Evolutionary conservation across 2,113 vertebrate genomes (phyloP).

Genomic region (Falcunculus frontatus): DNA sequence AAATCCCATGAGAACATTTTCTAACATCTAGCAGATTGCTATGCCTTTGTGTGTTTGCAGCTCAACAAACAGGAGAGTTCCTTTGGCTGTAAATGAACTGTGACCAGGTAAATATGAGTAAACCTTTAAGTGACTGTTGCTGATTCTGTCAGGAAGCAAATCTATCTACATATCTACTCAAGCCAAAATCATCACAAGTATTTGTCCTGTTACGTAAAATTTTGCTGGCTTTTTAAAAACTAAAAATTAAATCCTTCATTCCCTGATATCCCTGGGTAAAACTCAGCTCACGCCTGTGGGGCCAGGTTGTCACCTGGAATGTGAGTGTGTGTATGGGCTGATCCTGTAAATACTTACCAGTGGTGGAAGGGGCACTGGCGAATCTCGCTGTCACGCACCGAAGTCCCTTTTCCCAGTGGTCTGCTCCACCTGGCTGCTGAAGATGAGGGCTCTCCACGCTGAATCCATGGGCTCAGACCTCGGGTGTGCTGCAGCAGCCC

Average conservation of each 20-base stretch:
- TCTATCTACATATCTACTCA: not conserved
- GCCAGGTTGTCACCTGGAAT: not conserved
- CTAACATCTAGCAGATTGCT: not conserved
- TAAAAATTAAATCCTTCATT: not conserved
- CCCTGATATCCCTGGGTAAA: not conserved
- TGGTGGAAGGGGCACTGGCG: not conserved
- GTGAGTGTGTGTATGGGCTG: not conserved
- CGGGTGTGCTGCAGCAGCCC: not conserved
- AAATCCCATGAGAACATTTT: not conserved
- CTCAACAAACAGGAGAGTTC: not conserved
- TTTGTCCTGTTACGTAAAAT: not conserved
- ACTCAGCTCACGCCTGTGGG: fast-evolving
- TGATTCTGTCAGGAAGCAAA: not conserved
- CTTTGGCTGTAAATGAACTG: not conserved
- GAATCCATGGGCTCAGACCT: not conserved
- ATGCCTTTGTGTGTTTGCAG: not conserved
- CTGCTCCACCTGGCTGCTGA: not conserved
- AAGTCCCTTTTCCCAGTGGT: not conserved
- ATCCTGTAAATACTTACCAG: not conserved
- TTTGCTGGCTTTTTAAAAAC: not conserved
- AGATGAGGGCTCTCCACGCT: not conserved
- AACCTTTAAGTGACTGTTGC: not conserved
- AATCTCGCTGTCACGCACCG: fast-evolving
- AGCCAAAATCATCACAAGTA: not conserved
- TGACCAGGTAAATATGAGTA: not conserved